phyloP scores from a whole-genome alignment of 2,888 invertebrate genomes.

The Orgyia antiqua region DNA sequence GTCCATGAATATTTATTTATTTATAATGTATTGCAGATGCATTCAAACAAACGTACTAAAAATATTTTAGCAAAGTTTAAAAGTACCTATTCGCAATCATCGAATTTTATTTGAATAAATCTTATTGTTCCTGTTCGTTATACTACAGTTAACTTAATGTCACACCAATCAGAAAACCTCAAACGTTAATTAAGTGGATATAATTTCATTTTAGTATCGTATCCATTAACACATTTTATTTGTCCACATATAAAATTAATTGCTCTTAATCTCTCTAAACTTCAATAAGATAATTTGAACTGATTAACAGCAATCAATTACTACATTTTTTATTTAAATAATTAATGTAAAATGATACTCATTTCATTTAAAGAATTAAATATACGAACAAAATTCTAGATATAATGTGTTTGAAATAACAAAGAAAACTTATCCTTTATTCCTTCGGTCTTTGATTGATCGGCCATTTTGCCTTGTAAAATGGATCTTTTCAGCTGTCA shows the following conservation, averaged over 20 bases:
- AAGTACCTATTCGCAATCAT: no score
- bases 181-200: not conserved
- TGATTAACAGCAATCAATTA: not conserved
- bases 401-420: slow-evolving; percentile 14
- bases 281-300: slow-evolving; percentile 10
- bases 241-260: slow-evolving; percentile 11
- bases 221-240: slow-evolving; percentile 9
- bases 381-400: not conserved
- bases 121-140: no score
- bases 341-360: not conserved
- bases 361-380: not conserved
- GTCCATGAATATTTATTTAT: no score
- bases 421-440: slow-evolving; percentile 25
- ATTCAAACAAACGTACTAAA: no score
- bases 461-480: slow-evolving; percentile 33
- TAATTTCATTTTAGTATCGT: slow-evolving; percentile 2
- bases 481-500: slow-evolving; percentile 56
- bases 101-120: no score
- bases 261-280: slow-evolving; percentile 6
- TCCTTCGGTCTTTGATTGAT: slow-evolving; percentile 36
- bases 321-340: not conserved
- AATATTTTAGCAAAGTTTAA: no score
- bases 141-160: not conserved
- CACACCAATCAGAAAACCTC: not conserved
- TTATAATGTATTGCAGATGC: no score